Evolutionary conservation across 1,140 invertebrate genomes (phyloP), one percentile per base, ranked within the genome.

Genomic region (Caerostris extrusa): DNA sequence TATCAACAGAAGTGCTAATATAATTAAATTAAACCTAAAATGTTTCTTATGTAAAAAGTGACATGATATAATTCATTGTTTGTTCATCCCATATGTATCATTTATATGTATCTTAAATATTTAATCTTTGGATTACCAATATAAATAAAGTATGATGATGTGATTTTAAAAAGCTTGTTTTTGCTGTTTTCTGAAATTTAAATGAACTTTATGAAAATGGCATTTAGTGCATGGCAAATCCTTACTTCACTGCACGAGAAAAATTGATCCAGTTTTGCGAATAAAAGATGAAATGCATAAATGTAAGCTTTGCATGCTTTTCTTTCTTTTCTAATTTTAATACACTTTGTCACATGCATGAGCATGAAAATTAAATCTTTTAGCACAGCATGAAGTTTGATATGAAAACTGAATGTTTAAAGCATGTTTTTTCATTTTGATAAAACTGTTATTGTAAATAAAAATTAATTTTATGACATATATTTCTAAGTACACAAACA

Each of bases 221-320:
- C 19, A 77, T 34, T 50, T 77, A 77, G 69, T 34, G 69, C 69
- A 77, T 77, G 69, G 69, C 69, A 77, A 34, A 8, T 77, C 19
- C 69, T 77, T 77, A 34, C 69, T 77, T 19, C 50, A 50, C 69
- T 12, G 10, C 34, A 5, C 8, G 3, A 50, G 69, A 34, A 77
- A n/a, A 77, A 50, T 77, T 77, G 60, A 77, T 77, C 69, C 7
- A 2, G n/a, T 50, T 19, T 19, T 77, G 34, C 12, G 50, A 50
- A 77, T 77, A 10, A 77, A 3, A 50, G 69, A 53, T 12, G 5
- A 77, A 77, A n/a, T n/a, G n/a, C n/a, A n/a, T n/a, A n/a, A n/a
- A n/a, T n/a, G n/a, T n/a, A 34, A 34, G 10, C 10, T 17, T 77
- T 77, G 69, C 69, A 77, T 50, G 69, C 5, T 17, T 77, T 77